A percentile compares a stretch with the other conserved stretches of the same genome.
Evolutionary conservation across 2,797 vertebrate species (phyloP).

Genomic region (Lophius americanus): DNA sequence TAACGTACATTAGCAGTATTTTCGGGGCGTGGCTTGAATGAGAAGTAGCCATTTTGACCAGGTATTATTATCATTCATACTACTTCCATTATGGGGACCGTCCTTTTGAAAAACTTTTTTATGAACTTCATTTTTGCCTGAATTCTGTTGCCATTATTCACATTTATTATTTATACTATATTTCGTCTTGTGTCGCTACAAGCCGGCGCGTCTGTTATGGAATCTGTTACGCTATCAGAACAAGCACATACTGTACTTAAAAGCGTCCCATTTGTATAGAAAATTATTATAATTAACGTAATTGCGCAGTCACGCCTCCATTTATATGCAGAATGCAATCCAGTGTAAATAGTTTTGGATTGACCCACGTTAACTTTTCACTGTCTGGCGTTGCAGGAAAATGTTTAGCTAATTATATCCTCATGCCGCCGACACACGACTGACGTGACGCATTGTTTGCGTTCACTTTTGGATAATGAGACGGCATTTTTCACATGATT

Average conservation of each 20-base stretch:
- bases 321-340: constrained; percentile 33
- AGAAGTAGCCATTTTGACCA: not conserved
- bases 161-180: not conserved
- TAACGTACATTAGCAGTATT: not conserved
- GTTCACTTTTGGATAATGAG: constrained; percentile 35
- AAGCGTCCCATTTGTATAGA: too few species aligned
- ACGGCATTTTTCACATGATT: constrained; percentile 53
- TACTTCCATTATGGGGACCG: too few species aligned
- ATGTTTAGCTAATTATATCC: constrained; percentile 1
- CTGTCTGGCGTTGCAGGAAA: constrained; percentile 13
- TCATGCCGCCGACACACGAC: constrained; percentile 14
- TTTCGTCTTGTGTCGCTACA: too few species aligned
- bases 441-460: constrained; percentile 24
- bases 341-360: constrained; percentile 10
- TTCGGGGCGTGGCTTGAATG: not conserved
- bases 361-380: not conserved
- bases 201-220: too few species aligned
- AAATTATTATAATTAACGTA: too few species aligned
- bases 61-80: too few species aligned
- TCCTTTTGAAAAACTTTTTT: not conserved
- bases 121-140: not conserved
- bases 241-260: too few species aligned
- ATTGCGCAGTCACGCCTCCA: constrained; percentile 19
- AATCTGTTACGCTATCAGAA: too few species aligned
- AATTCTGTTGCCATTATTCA: not conserved